A percentile compares a stretch with the other conserved stretches of the same genome.
These are phyloP conservation scores for Conus canariensis DNA, from an alignment of 2,888 invertebrate species.

Conservation along the genomic window DNA sequence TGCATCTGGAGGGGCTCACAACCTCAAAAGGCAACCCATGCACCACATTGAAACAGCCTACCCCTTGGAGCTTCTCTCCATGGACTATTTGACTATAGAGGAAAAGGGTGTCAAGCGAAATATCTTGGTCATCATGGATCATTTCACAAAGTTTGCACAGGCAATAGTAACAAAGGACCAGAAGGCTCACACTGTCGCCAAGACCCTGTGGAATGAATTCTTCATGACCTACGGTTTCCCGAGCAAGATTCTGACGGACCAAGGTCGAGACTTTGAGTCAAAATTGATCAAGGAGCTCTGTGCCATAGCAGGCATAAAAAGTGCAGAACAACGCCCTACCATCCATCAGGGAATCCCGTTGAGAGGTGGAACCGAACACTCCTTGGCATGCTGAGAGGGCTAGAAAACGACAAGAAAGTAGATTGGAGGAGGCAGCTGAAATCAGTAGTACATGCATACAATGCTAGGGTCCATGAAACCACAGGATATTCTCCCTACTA, in stretches of 20 bases:
- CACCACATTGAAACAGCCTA: neutral
- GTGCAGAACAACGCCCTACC: conserved; percentile 20
- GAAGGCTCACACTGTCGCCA: neutral
- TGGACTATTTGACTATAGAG: neutral
- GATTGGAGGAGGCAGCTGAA: conserved; percentile 19
- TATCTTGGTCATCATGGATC: conserved; percentile 18
- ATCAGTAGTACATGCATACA: conserved; percentile 18
- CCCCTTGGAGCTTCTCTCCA: neutral
- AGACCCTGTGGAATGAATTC: conserved; percentile 7
- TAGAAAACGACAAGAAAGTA: neutral
- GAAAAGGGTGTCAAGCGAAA: neutral
- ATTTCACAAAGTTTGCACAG: conserved; percentile 29
- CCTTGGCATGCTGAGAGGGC: neutral
- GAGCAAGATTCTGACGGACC: neutral
- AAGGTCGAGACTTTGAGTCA: conserved; percentile 25
- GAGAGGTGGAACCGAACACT: conserved; percentile 22
- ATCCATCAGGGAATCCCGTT: conserved; percentile 22
- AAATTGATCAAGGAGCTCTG: conserved; percentile 23
- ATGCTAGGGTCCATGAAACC: neutral
- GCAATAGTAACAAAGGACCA: conserved; percentile 2
- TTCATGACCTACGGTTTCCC: conserved; percentile 18
- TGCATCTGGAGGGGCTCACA: neutral
- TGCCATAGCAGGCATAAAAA: neutral
- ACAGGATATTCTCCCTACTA: conserved; percentile 8
- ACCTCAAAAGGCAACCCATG: neutral